Evolutionary conservation across 2,888 invertebrate genomes (phyloP), one percentile per base, ranked within the genome.

Genomic region (Hydriomena furcata): DNA sequence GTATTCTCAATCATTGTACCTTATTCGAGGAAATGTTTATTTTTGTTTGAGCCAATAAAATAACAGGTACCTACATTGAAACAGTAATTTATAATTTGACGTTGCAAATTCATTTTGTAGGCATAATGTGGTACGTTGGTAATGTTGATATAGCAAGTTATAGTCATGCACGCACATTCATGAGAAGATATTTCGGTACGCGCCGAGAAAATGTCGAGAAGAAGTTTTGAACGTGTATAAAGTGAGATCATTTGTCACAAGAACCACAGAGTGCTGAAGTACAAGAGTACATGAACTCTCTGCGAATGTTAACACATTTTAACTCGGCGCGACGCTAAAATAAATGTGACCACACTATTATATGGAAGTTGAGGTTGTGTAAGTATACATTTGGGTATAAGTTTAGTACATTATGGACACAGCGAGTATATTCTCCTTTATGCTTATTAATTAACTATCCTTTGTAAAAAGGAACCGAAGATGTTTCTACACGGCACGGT

Each of bases 191-290:
- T 46, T 44, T 42, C 35, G 11, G 40, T 24, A 28, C 44, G 38
- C 32, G 44, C 48, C 34, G 55, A 60, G 61, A 64, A 58, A 61
- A 60, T 58, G 44, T 44, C 42, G 52, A 46, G 54, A 46, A 59
- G 56, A 58, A 60, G 57, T 63, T 63, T n/a, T 60, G 48, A 68
- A 63, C 72, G 64, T 58, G 61, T 65, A 65, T 62, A 68, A 69
- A 70, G 72, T 65, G 64, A 51, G 45, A 36, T 57, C 57, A 70
- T 68, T 66, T 68, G 66, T 69, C 66, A 68, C 62, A 48, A 21
- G 49, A 66, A 61, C 64, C 65, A 60, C 66, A 65, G 58, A 62
- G 58, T 61, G 53, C 55, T 63, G 46, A 61, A 61, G 60, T 60
- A 65, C 61, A 60, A 60, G 60, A 56, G 55, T 60, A 61, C 63